Base-by-base conservation (phyloP, 2,888 invertebrate genomes). In the Sphaerophoria rueppellii region DNA sequence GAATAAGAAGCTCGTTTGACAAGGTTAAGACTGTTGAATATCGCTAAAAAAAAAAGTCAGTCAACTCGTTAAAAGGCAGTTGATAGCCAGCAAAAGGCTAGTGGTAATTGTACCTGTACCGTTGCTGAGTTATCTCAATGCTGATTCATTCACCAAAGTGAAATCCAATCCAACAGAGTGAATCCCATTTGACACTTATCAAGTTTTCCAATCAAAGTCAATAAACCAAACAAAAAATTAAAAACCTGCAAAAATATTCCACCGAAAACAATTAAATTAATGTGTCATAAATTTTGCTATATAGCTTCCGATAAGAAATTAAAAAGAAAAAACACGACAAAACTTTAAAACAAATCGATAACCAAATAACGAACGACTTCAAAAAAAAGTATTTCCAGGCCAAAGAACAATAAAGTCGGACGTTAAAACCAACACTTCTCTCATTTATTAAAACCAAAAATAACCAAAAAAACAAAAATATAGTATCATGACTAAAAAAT, bases 281-380 rank as follows among this genome's bases (percentile, higher is more conserved):
- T 46, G 32, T 61, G 46, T 7, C 4, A 61, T 61, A 46, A 61
- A 61, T 61, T 32, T 34, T 46, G 43, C 24, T 24, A n/a, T 61
- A 7, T 43, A 61, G 61, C 61, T 61, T 61, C 61, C 24, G 61
- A 46, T 61, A 61, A 61, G 60, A 5, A 43, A 54, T 32, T 3
- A 24, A 54, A 54, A 54, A 54, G 0, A 32, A 43, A 43, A 32
- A 32, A 24, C 24, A 24, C 24, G 2, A 24, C 24, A 24, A 24
- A 24, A 24, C 24, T 24, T 57, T 2, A 55, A 46, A 43, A 32
- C 4, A 32, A 12, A 43, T 7, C 46, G 46, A 61, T 61, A 61
- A 61, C 32, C 24, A 60, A 60, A 60, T 32, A 46, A n/a, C 7
- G 0, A 1, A 5, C 6, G 6, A 16, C 37, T 16, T 46, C 60